A percentile compares a stretch with the other conserved stretches of the same genome.
These are phyloP conservation scores for Caracal caracal DNA, from an alignment of 2,113 vertebrate species.

Conservation along the genomic window DNA sequence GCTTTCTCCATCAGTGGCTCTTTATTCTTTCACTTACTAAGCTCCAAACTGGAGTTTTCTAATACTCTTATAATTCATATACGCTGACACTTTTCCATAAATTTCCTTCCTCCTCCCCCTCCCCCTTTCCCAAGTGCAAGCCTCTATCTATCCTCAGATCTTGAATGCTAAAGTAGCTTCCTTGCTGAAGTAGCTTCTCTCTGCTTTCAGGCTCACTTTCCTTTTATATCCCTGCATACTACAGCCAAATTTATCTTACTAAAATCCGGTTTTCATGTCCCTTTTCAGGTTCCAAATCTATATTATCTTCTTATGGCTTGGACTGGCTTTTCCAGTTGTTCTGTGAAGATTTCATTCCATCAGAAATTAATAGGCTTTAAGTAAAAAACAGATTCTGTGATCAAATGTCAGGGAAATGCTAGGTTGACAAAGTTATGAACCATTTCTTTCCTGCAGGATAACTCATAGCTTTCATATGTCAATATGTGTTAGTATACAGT, in stretches of 20 bases:
- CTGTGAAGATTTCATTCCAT: not conserved
- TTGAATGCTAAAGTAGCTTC: not conserved
- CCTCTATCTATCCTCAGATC: not conserved
- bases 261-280: not conserved
- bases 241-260: not conserved
- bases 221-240: not conserved
- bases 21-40: slow-evolving; percentile 21
- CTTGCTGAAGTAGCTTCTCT: not conserved
- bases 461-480: slow-evolving; percentile 10
- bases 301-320: not conserved
- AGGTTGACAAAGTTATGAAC: not conserved
- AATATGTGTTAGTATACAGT: not conserved
- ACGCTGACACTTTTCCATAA: not conserved
- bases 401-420: not conserved
- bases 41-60: not conserved
- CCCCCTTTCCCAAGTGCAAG: not conserved
- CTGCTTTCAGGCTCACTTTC: not conserved
- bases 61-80: not conserved
- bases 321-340: slow-evolving; percentile 7
- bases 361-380: slow-evolving; percentile 40
- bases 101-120: not conserved
- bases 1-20: not conserved
- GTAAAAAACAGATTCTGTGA: slow-evolving; percentile 45
- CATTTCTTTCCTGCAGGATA: not conserved
- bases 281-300: not conserved